Conservation (phyloP, 30 jellyfish, hydroid and myxozoan genomes). For the Chrysaora quinquecirrha region DNA sequence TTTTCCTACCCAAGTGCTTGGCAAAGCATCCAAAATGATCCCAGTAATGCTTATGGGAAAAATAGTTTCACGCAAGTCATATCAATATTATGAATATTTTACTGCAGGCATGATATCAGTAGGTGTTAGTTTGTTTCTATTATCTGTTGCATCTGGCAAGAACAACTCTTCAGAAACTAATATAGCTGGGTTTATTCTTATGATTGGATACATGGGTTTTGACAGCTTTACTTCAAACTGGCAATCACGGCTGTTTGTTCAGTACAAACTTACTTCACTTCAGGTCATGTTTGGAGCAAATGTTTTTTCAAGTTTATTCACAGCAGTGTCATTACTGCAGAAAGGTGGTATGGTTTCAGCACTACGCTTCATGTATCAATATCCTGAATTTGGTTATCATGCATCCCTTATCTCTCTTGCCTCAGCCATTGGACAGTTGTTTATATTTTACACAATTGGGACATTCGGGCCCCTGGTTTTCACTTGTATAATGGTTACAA, state of each 20-base stretch:
- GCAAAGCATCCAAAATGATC: conserved; percentile 92
- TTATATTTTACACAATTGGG: conserved; percentile 87
- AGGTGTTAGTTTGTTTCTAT: conserved; percentile 84
- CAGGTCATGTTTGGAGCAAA: conserved; percentile 96
- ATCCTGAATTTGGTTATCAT: conserved; percentile 86
- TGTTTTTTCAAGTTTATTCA: conserved; percentile 81
- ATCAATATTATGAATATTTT: conserved; percentile 84
- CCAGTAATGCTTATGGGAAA: conserved; percentile 99
- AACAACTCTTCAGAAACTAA: conserved; percentile 83
- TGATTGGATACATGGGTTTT: conserved; percentile 90
- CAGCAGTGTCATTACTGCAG: conserved; percentile 70
- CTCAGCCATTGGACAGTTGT: conserved; percentile 94
- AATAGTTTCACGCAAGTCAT: conserved; percentile 77
- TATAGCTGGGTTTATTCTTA: conserved; percentile 70
- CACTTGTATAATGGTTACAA: conserved; percentile 96
- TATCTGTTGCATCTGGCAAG: conserved; percentile 80
- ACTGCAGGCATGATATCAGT: conserved; percentile 83
- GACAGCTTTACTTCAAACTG: conserved; percentile 99
- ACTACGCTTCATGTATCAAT: conserved; percentile 55
- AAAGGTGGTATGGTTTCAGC: conserved; percentile 85
- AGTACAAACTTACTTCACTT: conserved; percentile 77
- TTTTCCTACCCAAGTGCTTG: conserved; percentile 98
- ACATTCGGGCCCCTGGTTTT: conserved; percentile 95
- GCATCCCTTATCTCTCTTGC: conserved; percentile 76
- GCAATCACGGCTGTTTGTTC: conserved; percentile 83